These are phyloP conservation scores for Crocallis elinguaria DNA, from an alignment of 2,888 invertebrate species.

Conservation along the genomic window DNA sequence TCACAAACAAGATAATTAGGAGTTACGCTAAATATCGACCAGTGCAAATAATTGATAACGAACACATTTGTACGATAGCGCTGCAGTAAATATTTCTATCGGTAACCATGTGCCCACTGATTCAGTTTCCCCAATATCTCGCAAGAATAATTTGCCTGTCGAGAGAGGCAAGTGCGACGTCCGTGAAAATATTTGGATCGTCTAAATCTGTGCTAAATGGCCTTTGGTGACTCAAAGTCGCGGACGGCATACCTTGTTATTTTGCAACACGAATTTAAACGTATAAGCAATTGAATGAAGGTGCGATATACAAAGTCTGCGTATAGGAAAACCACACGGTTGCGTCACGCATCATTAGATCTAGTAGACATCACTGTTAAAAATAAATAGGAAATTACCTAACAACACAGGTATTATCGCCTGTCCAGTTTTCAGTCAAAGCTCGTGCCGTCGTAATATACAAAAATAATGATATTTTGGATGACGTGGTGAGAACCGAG, in stretches of 20 bases:
- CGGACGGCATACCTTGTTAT: conserved; percentile 55
- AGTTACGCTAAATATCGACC: conserved; percentile 38
- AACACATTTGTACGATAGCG: conserved; percentile 25
- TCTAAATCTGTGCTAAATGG: conserved; percentile 76
- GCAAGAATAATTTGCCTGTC: conserved; percentile 45
- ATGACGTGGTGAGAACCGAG: conserved; percentile 36
- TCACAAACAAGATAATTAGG: conserved; percentile 51
- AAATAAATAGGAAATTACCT: conserved; percentile 20
- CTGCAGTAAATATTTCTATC: conserved; percentile 26
- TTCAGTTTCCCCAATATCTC: conserved; percentile 9
- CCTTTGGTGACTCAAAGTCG: conserved; percentile 74
- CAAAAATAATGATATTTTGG: conserved; percentile 37
- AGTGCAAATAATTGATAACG: conserved; percentile 43
- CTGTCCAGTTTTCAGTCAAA: conserved; percentile 13
- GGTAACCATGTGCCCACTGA: conserved; percentile 4
- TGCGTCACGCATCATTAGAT: conserved; percentile 9
- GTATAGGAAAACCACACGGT: conserved; percentile 19
- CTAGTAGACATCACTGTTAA: conserved; percentile 14
- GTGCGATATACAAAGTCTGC: conserved; percentile 28
- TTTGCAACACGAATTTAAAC: conserved; percentile 35
- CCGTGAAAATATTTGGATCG: conserved; percentile 78
- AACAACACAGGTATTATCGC: conserved; percentile 11
- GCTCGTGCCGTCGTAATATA: conserved; percentile 7
- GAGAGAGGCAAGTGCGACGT: conserved; percentile 66
- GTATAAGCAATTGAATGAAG: conserved; percentile 29